Evolutionary conservation across 1,140 invertebrate genomes (phyloP).

Genomic region (Camponotus pennsylvanicus): DNA sequence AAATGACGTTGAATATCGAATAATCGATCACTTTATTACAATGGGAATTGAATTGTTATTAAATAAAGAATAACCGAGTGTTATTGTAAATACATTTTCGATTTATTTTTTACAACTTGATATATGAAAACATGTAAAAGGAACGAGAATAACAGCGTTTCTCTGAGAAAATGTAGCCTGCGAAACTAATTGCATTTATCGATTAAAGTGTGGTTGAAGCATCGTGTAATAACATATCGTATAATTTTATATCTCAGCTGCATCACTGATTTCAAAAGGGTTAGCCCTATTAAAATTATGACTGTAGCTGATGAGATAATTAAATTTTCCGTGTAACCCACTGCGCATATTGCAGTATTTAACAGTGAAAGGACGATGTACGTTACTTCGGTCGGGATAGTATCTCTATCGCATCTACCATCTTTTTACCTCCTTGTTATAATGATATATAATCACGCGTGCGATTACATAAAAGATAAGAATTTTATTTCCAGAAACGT

Average conservation of each 20-base stretch:
- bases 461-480: not conserved
- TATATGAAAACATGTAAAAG: not conserved
- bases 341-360: not conserved
- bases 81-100: constrained; percentile 18
- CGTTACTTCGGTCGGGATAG: not conserved
- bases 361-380: constrained; percentile 11
- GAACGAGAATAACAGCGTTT: not conserved
- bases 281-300: constrained; percentile 10
- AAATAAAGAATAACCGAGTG: not conserved
- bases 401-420: constrained; percentile 1
- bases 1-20: not conserved
- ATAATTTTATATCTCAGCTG: constrained; percentile 28
- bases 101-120: not conserved
- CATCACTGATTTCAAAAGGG: constrained; percentile 12
- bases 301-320: not conserved
- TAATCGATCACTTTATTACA: not conserved
- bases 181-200: constrained; percentile 25
- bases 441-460: not conserved
- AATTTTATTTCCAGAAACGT: not conserved
- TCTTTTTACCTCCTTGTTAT: not conserved
- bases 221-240: not conserved
- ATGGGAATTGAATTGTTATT: constrained; percentile 4
- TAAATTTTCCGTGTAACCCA: not conserved
- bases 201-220: not conserved
- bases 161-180: not conserved